Evolutionary conservation across 2,888 invertebrate species (phyloP).

Genomic region (Plebejus argus): DNA sequence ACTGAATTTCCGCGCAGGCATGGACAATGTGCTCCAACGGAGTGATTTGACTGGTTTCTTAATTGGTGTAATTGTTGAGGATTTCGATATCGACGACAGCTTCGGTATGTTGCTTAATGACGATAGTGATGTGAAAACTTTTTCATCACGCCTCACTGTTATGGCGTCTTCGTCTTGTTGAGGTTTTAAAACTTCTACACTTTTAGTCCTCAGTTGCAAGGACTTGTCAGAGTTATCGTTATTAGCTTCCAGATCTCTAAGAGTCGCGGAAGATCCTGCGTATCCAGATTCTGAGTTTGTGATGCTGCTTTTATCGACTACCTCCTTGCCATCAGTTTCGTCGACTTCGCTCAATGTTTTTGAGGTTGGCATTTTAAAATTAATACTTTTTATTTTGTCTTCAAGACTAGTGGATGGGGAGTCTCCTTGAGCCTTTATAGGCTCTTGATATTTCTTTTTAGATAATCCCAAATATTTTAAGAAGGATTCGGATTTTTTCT

Average conservation of each 20-base stretch:
- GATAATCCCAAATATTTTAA: slow-evolving; percentile 10
- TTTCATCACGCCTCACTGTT: slow-evolving; percentile 36
- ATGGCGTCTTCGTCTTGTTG: slow-evolving; percentile 10
- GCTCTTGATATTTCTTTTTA: background rate
- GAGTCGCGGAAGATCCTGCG: slow-evolving; percentile 53
- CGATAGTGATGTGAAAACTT: slow-evolving; percentile 55
- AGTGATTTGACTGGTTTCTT: slow-evolving; percentile 51
- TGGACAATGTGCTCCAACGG: slow-evolving; percentile 62
- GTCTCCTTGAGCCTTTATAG: background rate
- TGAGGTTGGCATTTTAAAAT: slow-evolving; percentile 15
- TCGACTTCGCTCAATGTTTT: slow-evolving; percentile 11
- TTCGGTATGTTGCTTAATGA: slow-evolving; percentile 38
- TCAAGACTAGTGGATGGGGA: background rate
- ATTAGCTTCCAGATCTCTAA: slow-evolving; percentile 51
- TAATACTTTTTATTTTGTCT: slow-evolving; percentile 3
- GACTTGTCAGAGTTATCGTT: slow-evolving; percentile 41
- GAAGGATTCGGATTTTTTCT: background rate
- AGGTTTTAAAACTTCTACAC: slow-evolving; percentile 38
- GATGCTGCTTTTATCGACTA: slow-evolving; percentile 49
- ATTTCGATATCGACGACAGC: slow-evolving; percentile 51
- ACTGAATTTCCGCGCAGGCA: slow-evolving; percentile 51
- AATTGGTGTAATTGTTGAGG: slow-evolving; percentile 49
- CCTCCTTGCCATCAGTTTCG: background rate
- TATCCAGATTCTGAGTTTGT: slow-evolving; percentile 62
- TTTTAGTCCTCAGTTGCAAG: slow-evolving; percentile 33